Percentiles rank a stretch among this genome's conserved stretches.
phyloP scores from a whole-genome alignment of 2,888 invertebrate genomes.

The Pediacus dermestoides region DNA sequence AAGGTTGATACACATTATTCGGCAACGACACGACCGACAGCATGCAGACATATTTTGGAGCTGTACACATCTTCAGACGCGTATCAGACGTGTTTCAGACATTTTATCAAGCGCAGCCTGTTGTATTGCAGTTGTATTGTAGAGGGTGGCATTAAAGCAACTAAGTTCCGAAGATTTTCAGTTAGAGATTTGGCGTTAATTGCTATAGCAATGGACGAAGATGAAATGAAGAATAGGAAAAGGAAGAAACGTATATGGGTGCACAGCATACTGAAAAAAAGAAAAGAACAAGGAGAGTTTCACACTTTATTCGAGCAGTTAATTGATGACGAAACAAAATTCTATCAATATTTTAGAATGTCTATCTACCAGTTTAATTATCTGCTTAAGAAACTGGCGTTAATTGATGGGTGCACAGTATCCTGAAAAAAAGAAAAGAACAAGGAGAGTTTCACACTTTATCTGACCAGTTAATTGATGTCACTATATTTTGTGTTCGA shows the following conservation, averaged over 20 bases:
- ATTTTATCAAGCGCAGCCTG: too few relatives aligned
- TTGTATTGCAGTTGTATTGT: too few relatives aligned
- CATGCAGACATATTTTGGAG: too few relatives aligned
- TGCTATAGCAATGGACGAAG: neutral
- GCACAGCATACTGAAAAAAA: neutral
- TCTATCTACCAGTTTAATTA: neutral
- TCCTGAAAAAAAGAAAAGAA: neutral
- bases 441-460: neutral
- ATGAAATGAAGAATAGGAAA: neutral
- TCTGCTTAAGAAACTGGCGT: neutral
- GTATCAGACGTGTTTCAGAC: too few relatives aligned
- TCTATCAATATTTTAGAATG: conserved; percentile 4
- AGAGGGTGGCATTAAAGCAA: too few relatives aligned
- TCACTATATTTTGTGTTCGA: too few relatives aligned
- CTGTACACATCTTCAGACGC: too few relatives aligned
- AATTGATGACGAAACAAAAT: neutral
- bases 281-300: neutral
- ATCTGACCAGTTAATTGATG: neutral
- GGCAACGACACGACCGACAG: too few relatives aligned
- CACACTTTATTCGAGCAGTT: neutral
- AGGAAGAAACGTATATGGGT: neutral
- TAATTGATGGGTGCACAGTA: neutral
- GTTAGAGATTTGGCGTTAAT: neutral
- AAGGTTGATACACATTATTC: too few relatives aligned
- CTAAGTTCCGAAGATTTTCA: too few relatives aligned